phyloP scores from a whole-genome alignment of 2,888 invertebrate species.

The Girardia tigrina region DNA sequence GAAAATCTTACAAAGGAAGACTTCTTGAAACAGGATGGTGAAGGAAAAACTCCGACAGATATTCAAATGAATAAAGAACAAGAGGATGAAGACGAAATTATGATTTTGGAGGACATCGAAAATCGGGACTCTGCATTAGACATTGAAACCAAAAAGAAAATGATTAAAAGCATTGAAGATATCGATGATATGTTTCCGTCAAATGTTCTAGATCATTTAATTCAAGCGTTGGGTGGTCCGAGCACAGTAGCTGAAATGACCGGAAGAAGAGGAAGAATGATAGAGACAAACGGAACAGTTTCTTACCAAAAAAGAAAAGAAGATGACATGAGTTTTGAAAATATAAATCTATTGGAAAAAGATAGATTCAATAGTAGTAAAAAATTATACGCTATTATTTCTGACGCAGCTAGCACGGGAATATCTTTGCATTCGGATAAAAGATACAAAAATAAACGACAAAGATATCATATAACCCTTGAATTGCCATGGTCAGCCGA shows the following conservation, averaged over 20 bases:
- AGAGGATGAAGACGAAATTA: too few relatives aligned
- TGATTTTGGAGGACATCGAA: too few relatives aligned
- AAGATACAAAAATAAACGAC: constrained; percentile 74
- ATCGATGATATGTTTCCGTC: constrained; percentile 77
- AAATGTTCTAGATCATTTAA: constrained; percentile 91
- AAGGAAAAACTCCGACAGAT: too few relatives aligned
- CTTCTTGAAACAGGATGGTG: too few relatives aligned
- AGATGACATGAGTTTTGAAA: constrained; percentile 83
- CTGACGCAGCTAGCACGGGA: constrained; percentile 94
- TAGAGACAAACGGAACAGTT: constrained; percentile 74
- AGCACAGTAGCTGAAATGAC: constrained; percentile 99
- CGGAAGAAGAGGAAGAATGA: constrained; percentile 62
- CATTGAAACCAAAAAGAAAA: constrained; percentile 59
- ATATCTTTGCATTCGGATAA: constrained; percentile 83
- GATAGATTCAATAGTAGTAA: constrained; percentile 88
- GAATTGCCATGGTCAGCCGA: constrained; percentile 99
- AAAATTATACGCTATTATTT: constrained; percentile 90
- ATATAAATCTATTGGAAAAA: constrained; percentile 71
- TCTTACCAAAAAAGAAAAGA: constrained; percentile 87
- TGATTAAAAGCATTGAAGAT: constrained; percentile 68
- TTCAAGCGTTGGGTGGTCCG: constrained; percentile 91
- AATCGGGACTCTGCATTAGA: too few relatives aligned
- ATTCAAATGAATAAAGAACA: too few relatives aligned
- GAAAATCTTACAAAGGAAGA: too few relatives aligned
- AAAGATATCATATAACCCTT: constrained; percentile 89